Base-by-base conservation (phyloP, 2,888 invertebrate species). In the Schrankia costaestrigalis region DNA sequence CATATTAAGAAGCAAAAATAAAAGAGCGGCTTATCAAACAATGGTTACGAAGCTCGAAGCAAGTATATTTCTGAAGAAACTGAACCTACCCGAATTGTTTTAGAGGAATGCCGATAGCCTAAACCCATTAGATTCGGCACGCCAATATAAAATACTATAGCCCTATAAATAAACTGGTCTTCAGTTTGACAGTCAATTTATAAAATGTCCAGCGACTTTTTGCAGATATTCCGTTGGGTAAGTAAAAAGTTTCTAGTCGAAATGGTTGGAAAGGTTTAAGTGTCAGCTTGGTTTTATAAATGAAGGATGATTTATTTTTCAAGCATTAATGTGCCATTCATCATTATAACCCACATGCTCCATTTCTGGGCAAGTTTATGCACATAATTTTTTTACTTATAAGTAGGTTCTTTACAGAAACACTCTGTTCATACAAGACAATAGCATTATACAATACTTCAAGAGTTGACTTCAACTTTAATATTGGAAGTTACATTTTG, bases 81-180 rank as follows among this genome's bases (percentile, higher is more conserved):
- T 30, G 19, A 35, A 15, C 37, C 33, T 40, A 43, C 50, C 40
- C 35, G 46, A 63, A 63, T 63, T 59, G 61, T 68, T 65, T 55
- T 48, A 41, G 46, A 56, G 56, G 63, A 64, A 68, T 65, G 54
- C 44, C 46, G 52, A 54, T 55, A 53, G 59, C 57, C 49, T 41
- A 37, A 57, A 48, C 31, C 65, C 59, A 64, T 65, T 63, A 56
- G 54, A 55, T 53, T 51, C 41, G 46, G 45, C 46, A 38, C 39
- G 48, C 44, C 51, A 41, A 51, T 56, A 56, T 56, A 56, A 55
- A 57, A 57, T 41, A 44, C 43, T 47, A 42, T 49, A 38, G 44
- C 37, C 31, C 47, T 33, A 48, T 52, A 57, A 57, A 58, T 58
- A 58, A 53, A 57, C 50, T 48, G 56, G 44, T 55, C 50, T 53